Percentiles rank a stretch among this genome's conserved stretches.
Evolutionary conservation across 2,797 vertebrate genomes (phyloP).

Genomic region (Eulemur mongoz): DNA sequence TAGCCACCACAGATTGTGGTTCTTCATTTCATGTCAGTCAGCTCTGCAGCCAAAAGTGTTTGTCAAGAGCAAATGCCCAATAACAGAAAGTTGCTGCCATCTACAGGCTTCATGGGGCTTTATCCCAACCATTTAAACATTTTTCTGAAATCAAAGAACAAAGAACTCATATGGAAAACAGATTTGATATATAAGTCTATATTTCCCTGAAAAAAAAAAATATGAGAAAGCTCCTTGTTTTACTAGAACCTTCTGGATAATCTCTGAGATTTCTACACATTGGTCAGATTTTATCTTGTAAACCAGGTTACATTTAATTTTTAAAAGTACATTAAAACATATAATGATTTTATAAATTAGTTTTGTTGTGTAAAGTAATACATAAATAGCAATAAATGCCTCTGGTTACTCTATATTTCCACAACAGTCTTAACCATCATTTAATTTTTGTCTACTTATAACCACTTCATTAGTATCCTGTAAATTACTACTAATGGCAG

Average conservation of each 20-base stretch:
- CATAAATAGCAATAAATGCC: not conserved
- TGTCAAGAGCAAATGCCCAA: not conserved
- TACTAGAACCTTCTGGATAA: not conserved
- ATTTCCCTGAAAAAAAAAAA: not conserved
- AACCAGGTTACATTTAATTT: not conserved
- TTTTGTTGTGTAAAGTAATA: not conserved
- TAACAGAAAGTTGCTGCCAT: constrained; percentile 83
- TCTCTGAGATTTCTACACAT: not conserved
- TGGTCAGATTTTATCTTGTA: not conserved
- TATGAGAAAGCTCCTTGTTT: not conserved
- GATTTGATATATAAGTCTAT: not conserved
- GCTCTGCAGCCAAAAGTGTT: not conserved
- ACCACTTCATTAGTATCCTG: not conserved
- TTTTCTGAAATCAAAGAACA: constrained; percentile 17
- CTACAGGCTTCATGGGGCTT: constrained; percentile 68
- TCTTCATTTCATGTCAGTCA: not conserved
- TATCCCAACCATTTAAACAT: not conserved
- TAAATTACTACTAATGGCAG: not conserved
- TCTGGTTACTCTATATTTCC: not conserved
- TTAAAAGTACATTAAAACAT: not conserved
- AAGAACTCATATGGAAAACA: not conserved
- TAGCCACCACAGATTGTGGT: not conserved
- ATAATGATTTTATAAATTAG: not conserved
- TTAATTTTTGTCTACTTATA: not conserved
- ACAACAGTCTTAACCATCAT: not conserved